phyloP scores from a whole-genome alignment of 2,888 invertebrate species.

The Girardia tigrina region DNA sequence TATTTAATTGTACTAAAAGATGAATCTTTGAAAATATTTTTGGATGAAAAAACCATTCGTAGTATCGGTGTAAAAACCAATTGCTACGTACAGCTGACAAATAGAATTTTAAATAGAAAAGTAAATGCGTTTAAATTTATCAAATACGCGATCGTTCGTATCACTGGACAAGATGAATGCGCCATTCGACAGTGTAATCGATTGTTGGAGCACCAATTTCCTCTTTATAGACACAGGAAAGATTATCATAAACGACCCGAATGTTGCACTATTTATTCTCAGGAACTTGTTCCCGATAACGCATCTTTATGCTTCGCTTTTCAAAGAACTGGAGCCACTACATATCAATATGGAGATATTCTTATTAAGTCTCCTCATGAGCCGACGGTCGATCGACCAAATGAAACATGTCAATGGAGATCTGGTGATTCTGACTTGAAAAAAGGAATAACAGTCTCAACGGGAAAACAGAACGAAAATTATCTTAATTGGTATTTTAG shows the following conservation, averaged over 20 bases:
- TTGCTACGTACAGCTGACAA: constrained; percentile 2
- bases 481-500: constrained; percentile 11
- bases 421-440: background rate
- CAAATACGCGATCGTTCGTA: constrained; percentile 21
- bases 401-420: background rate
- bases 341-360: background rate
- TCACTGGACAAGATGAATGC: constrained; percentile 20
- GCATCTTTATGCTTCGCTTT: background rate
- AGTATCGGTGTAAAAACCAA: constrained; percentile 20
- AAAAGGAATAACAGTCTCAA: background rate
- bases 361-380: background rate
- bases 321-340: background rate
- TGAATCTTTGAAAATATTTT: background rate
- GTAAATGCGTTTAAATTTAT: constrained; percentile 25
- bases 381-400: background rate
- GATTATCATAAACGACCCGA: constrained; percentile 16
- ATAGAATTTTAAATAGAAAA: constrained; percentile 21
- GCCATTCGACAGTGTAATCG: constrained; percentile 25
- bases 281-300: constrained; percentile 26
- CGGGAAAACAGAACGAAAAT: background rate
- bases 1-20: background rate
- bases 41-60: background rate
- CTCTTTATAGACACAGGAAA: constrained; percentile 13
- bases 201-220: constrained; percentile 26
- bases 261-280: constrained; percentile 11